Evolutionary conservation across 2,113 vertebrate genomes (phyloP).

Genomic region (Pomatorhinus ruficollis): DNA sequence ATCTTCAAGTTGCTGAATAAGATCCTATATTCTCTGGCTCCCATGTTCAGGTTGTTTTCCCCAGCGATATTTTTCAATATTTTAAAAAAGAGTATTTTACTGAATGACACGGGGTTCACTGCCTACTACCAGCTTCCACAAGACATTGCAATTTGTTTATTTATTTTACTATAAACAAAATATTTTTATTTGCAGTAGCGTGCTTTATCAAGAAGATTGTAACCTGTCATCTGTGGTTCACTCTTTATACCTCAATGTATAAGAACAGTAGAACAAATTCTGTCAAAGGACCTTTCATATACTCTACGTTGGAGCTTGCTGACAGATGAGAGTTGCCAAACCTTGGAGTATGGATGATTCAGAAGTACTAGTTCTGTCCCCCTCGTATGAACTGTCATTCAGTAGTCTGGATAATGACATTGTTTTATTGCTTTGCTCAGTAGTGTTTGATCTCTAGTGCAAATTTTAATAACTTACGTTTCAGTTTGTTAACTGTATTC

Average conservation of each 20-base stretch:
- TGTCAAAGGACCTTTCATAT: not conserved
- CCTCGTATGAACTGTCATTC: not conserved
- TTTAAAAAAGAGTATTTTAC: not conserved
- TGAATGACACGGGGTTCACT: not conserved
- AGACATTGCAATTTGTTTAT: not conserved
- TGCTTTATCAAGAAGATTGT: not conserved
- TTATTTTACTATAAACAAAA: not conserved
- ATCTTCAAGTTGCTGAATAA: not conserved
- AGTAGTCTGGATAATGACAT: not conserved
- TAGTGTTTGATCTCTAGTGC: not conserved
- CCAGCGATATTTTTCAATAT: not conserved
- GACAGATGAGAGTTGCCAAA: not conserved
- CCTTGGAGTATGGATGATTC: not conserved
- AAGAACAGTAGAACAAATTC: not conserved
- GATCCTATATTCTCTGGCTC: not conserved
- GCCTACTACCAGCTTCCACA: not conserved
- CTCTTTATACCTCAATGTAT: not conserved
- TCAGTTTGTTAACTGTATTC: rapidly evolving
- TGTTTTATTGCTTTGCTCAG: not conserved
- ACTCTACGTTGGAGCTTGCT: not conserved
- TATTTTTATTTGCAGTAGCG: not conserved
- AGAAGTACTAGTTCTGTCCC: not conserved
- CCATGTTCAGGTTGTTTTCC: not conserved
- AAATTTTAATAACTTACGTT: not conserved
- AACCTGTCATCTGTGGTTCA: not conserved